A percentile compares a stretch with the other conserved stretches of the same genome.
These are phyloP conservation scores for Lycorma delicatula DNA, from an alignment of 1,140 invertebrate species.

Conservation along the genomic window DNA sequence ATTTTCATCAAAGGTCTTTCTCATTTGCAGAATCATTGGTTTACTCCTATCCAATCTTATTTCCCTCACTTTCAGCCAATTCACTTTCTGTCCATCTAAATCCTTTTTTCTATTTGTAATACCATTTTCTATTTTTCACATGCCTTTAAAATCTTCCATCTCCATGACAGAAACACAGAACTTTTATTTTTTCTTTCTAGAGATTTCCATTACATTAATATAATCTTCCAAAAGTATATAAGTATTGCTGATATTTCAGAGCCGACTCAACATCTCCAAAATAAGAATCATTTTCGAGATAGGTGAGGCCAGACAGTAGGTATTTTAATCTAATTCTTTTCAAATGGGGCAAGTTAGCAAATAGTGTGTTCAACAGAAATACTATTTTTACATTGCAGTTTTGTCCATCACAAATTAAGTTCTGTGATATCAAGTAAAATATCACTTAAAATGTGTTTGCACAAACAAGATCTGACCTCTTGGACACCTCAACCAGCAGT, in stretches of 20 bases:
- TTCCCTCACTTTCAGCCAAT: conserved; percentile 5
- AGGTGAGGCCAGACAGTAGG: conserved; percentile 34
- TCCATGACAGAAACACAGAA: conserved; percentile 13
- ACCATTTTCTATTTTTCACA: neutral
- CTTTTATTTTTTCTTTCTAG: conserved; percentile 29
- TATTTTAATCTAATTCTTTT: conserved; percentile 31
- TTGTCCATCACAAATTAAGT: conserved; percentile 35
- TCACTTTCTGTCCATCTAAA: neutral
- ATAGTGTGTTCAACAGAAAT: conserved; percentile 30
- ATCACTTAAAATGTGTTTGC: conserved; percentile 29
- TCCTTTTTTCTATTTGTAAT: conserved; percentile 9
- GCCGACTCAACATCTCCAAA: conserved; percentile 32
- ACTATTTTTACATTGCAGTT: conserved; percentile 22
- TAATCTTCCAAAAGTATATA: conserved; percentile 32
- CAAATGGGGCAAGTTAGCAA: conserved; percentile 23
- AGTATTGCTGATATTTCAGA: conserved; percentile 30
- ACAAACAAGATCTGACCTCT: conserved; percentile 33
- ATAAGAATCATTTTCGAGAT: conserved; percentile 35
- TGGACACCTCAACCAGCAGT: conserved; percentile 31
- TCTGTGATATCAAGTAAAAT: conserved; percentile 23
- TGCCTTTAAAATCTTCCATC: neutral
- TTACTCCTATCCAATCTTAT: conserved; percentile 3
- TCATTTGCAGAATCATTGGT: neutral
- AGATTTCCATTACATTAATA: conserved; percentile 29
- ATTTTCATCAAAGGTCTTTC: neutral